Percentiles rank a stretch among this genome's conserved stretches.
phyloP scores from a whole-genome alignment of 2,797 vertebrate species.

The Mormyrus hasselquistii region DNA sequence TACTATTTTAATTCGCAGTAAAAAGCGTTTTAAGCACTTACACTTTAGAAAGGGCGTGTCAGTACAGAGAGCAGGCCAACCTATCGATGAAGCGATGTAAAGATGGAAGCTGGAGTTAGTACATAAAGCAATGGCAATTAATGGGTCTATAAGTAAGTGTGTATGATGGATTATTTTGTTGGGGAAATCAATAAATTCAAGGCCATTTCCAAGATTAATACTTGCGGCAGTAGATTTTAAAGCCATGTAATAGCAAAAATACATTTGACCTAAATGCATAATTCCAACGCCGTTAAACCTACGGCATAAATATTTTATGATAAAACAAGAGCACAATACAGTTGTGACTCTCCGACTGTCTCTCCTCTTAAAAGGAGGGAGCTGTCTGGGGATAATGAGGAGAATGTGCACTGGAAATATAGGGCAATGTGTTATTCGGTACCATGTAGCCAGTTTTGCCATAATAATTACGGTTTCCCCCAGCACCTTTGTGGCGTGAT shows the following conservation, averaged over 20 bases:
- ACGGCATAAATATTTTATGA: conserved; percentile 9
- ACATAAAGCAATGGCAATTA: background rate
- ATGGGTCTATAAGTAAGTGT: conserved; percentile 9
- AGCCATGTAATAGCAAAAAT: background rate
- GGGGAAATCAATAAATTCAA: background rate
- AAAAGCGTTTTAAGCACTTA: background rate
- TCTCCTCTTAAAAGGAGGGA: background rate
- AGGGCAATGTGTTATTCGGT: background rate
- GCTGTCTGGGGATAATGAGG: background rate
- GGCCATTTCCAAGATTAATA: conserved; percentile 19
- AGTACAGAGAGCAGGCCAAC: background rate
- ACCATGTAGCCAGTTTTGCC: background rate
- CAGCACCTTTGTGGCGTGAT: background rate
- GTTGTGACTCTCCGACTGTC: background rate
- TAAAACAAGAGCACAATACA: background rate
- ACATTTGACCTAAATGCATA: conserved; percentile 3
- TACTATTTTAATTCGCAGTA: background rate
- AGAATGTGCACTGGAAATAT: background rate
- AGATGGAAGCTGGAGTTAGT: background rate
- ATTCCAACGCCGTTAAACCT: background rate
- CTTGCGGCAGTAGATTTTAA: background rate
- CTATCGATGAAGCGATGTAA: background rate
- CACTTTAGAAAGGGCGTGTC: background rate
- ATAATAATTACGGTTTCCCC: background rate
- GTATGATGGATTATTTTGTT: conserved; percentile 18